Evolutionary conservation across 1,140 invertebrate genomes (phyloP).

Genomic region (Orchestia grillus): DNA sequence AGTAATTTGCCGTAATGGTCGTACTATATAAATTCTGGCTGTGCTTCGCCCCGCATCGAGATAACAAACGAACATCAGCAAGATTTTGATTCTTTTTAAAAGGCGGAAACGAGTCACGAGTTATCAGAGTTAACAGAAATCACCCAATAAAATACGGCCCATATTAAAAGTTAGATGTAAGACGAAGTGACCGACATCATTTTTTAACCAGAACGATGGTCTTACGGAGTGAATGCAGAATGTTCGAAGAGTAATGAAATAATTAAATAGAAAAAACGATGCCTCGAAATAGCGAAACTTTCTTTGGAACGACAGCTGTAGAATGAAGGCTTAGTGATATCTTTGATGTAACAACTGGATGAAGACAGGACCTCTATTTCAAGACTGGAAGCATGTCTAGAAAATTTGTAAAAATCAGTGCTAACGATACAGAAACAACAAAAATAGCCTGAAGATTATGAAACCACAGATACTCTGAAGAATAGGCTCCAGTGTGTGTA

Average conservation of each 20-base stretch:
- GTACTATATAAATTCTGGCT: background rate
- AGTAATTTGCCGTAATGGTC: background rate
- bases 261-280: background rate
- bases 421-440: background rate
- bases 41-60: background rate
- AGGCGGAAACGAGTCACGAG: background rate
- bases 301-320: background rate
- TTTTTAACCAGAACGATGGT: background rate
- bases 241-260: background rate
- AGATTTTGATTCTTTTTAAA: background rate
- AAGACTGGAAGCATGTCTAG: background rate
- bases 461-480: background rate
- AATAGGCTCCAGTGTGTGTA: background rate
- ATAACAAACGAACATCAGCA: background rate
- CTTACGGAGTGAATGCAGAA: background rate
- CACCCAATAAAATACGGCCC: background rate
- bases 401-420: background rate
- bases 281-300: background rate
- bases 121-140: too few species aligned
- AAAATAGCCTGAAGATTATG: background rate
- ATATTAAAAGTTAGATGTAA: background rate
- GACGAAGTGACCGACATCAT: background rate
- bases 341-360: background rate
- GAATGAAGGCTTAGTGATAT: background rate
- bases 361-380: background rate